These are phyloP conservation scores for Xenopus laevis DNA, from an alignment of 2,113 vertebrate genomes.

Conservation along the genomic window DNA sequence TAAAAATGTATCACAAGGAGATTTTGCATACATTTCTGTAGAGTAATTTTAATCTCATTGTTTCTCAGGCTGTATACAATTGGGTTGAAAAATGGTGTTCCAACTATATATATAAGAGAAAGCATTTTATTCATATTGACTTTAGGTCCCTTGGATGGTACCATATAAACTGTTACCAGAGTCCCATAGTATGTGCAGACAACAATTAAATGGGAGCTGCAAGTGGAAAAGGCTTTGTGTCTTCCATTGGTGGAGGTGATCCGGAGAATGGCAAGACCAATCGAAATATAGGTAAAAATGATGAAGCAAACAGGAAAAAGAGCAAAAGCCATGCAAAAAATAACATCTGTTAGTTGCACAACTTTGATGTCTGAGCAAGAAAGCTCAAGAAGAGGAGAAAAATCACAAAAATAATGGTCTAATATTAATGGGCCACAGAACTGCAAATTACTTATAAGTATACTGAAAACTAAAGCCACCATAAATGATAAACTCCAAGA, in stretches of 20 bases:
- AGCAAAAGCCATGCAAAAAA: background rate
- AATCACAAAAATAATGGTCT: slow-evolving; percentile 29
- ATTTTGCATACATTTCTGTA: background rate
- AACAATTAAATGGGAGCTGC: slow-evolving; percentile 45
- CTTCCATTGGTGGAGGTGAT: slow-evolving; percentile 45
- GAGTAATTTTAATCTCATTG: slow-evolving; percentile 2
- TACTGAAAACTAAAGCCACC: background rate
- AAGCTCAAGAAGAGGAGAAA: slow-evolving; percentile 12
- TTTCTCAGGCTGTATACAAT: slow-evolving; percentile 18
- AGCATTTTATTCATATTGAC: background rate
- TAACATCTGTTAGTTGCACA: background rate
- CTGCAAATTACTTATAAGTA: background rate
- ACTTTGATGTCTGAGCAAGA: slow-evolving; percentile 9
- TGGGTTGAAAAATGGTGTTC: slow-evolving; percentile 8
- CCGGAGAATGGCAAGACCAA: slow-evolving; percentile 44
- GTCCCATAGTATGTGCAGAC: slow-evolving; percentile 18
- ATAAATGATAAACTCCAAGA: background rate
- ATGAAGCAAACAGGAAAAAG: slow-evolving; percentile 52
- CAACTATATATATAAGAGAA: slow-evolving; percentile 7
- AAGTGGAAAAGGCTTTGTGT: slow-evolving; percentile 54
- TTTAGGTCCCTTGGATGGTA: background rate
- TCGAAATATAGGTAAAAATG: slow-evolving; percentile 47
- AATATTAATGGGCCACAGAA: slow-evolving; percentile 26
- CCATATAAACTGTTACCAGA: slow-evolving; percentile 3
- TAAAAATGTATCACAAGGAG: no score